phyloP scores from a whole-genome alignment of 2,113 vertebrate genomes.

The Tylochromis polylepis region DNA sequence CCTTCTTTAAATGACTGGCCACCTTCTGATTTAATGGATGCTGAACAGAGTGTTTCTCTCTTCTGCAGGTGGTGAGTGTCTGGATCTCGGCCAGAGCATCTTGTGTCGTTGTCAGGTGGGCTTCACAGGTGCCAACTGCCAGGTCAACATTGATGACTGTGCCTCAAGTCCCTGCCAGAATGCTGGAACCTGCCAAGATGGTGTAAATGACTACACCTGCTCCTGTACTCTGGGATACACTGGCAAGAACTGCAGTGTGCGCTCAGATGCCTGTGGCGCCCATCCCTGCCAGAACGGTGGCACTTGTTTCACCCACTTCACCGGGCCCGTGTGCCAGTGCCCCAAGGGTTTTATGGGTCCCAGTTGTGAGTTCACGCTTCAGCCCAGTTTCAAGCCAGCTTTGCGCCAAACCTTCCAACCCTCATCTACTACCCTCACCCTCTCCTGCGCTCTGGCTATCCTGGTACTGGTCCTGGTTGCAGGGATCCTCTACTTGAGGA shows the following conservation, averaged over 20 bases:
- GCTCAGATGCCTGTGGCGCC: conserved; percentile 78
- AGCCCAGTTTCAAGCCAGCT: conserved; percentile 60
- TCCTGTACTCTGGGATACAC: conserved; percentile 85
- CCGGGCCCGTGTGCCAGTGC: conserved; percentile 85
- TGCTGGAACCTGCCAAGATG: conserved; percentile 88
- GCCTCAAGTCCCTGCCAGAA: conserved; percentile 88
- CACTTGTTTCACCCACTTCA: conserved; percentile 88
- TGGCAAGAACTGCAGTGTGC: conserved; percentile 81
- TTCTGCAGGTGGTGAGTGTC: conserved; percentile 88
- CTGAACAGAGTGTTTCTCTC: conserved; percentile 16
- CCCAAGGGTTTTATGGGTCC: conserved; percentile 84
- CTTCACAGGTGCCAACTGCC: conserved; percentile 87
- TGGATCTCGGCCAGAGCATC: conserved; percentile 91
- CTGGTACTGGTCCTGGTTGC: conserved; percentile 74
- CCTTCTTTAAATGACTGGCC: neutral
- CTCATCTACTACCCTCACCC: conserved; percentile 71
- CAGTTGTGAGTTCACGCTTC: conserved; percentile 80
- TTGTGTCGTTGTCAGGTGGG: conserved; percentile 86
- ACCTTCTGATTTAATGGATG: neutral
- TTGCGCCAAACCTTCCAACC: conserved; percentile 58
- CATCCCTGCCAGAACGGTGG: conserved; percentile 82
- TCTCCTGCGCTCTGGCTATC: conserved; percentile 72
- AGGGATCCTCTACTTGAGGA: conserved; percentile 66
- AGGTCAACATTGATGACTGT: conserved; percentile 86
- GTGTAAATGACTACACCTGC: conserved; percentile 80